These are phyloP conservation scores for Callipepla californica DNA, from an alignment of 2,113 vertebrate genomes.

Conservation along the genomic window DNA sequence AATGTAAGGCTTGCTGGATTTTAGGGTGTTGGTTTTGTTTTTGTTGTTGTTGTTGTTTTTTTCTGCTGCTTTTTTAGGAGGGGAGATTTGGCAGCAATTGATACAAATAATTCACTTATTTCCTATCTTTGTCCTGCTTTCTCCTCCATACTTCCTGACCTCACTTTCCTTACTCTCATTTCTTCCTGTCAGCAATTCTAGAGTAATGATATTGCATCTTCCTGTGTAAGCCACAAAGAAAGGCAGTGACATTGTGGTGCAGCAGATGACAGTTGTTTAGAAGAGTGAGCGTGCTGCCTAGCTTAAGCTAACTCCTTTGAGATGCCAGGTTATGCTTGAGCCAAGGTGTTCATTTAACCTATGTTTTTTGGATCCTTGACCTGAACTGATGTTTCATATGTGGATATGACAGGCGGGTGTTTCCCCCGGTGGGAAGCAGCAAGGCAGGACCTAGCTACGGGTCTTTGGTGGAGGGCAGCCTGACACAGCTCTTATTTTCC, in stretches of 20 bases:
- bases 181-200: not conserved
- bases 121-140: not conserved
- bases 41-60: not conserved
- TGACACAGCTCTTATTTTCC: not conserved
- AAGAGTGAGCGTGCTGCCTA: not conserved
- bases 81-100: not conserved
- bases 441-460: not conserved
- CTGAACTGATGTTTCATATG: not conserved
- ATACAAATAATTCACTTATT: not conserved
- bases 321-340: not conserved
- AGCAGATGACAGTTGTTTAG: not conserved
- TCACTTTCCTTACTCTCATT: not conserved
- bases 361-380: not conserved
- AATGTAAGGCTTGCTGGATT: not conserved
- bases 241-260: not conserved
- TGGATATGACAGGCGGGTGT: not conserved
- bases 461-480: not conserved
- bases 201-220: not conserved
- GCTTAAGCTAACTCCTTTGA: not conserved
- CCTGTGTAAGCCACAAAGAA: not conserved
- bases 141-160: not conserved
- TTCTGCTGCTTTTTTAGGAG: not conserved
- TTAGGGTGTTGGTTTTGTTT: no score
- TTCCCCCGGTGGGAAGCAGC: fast-evolving
- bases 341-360: not conserved